Evolutionary conservation across 1,140 invertebrate genomes (phyloP).

Genomic region (Cydia amplana): DNA sequence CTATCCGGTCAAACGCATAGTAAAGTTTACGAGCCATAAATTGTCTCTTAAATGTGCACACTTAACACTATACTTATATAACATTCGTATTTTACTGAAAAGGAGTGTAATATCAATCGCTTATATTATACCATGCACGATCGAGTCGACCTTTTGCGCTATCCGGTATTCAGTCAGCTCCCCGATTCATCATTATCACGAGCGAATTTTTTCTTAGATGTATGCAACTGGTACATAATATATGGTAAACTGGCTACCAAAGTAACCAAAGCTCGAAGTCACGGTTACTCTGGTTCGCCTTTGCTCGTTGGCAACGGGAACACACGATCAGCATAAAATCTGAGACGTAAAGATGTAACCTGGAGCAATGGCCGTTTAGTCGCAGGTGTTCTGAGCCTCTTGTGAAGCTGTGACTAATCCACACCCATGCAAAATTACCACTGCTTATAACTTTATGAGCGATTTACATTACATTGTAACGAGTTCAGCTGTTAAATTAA

Average conservation of each 20-base stretch:
- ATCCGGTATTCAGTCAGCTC: neutral
- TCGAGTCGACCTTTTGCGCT: neutral
- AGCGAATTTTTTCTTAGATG: neutral
- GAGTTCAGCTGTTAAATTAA: neutral
- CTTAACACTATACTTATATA: slow-evolving; percentile 37
- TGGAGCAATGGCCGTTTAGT: slow-evolving; percentile 45
- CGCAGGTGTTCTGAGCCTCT: slow-evolving; percentile 40
- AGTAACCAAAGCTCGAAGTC: too few relatives aligned
- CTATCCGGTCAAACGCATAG: slow-evolving; percentile 19
- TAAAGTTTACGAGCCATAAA: slow-evolving; percentile 42
- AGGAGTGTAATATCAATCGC: neutral
- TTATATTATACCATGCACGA: neutral
- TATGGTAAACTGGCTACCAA: too few relatives aligned
- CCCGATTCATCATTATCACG: neutral
- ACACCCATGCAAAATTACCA: slow-evolving; percentile 34
- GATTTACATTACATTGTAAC: slow-evolving; percentile 5
- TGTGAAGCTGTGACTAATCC: slow-evolving; percentile 47
- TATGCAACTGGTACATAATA: too few relatives aligned
- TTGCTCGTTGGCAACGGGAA: too few relatives aligned
- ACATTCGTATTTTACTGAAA: neutral
- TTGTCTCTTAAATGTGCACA: slow-evolving; percentile 37
- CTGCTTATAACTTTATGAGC: slow-evolving; percentile 1
- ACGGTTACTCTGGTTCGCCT: too few relatives aligned
- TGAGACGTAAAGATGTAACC: slow-evolving; percentile 36
- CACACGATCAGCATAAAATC: slow-evolving; percentile 39